Conservation (phyloP, 2,888 invertebrate species). For the Ephialtes manifestator region DNA sequence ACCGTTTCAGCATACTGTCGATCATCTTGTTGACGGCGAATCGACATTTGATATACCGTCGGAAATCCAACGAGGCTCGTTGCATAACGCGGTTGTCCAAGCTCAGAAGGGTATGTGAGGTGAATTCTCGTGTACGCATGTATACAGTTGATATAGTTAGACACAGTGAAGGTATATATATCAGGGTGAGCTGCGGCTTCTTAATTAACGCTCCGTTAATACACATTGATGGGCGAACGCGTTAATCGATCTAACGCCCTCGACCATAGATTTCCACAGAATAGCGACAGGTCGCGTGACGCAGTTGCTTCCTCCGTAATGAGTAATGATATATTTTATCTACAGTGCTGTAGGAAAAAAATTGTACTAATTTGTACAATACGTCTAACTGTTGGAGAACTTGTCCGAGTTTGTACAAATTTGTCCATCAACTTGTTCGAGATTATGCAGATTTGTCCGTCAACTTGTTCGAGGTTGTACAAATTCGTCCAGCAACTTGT, state of each 20-base stretch:
- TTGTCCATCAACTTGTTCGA: too few species aligned
- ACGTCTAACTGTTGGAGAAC: too few species aligned
- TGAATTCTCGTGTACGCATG: neutral
- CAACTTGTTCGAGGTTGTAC: too few species aligned
- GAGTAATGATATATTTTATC: neutral
- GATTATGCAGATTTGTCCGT: too few species aligned
- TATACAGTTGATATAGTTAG: neutral
- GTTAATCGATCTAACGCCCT: constrained; percentile 42
- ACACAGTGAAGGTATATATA: constrained; percentile 3
- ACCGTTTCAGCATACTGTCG: neutral
- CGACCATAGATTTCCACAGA: neutral
- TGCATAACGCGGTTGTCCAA: constrained; percentile 22
- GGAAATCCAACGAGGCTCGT: constrained; percentile 41
- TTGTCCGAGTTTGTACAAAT: too few species aligned
- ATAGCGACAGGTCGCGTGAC: neutral
- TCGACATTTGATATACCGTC: constrained; percentile 19
- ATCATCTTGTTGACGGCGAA: constrained; percentile 13
- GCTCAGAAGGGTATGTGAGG: constrained; percentile 4
- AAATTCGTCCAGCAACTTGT: too few species aligned
- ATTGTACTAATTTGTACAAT: neutral
- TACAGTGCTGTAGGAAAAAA: neutral
- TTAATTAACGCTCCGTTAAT: constrained; percentile 58
- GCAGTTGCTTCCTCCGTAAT: neutral
- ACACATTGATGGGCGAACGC: constrained; percentile 14
- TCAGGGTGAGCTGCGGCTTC: constrained; percentile 12